Evolutionary conservation across 2,113 vertebrate species (phyloP), one percentile per base, ranked within the genome.

Genomic region (Athene noctua): DNA sequence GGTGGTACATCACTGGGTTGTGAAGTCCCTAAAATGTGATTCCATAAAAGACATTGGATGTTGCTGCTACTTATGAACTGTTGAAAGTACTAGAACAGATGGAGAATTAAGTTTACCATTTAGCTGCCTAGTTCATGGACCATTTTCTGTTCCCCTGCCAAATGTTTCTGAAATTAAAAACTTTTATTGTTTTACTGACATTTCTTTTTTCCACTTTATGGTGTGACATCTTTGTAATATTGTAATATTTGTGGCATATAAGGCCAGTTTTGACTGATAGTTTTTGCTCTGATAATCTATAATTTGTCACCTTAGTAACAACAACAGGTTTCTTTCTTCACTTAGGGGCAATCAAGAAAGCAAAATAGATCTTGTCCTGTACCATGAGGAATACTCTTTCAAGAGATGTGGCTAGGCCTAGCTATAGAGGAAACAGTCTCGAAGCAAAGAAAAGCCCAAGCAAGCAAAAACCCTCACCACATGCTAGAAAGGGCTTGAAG

Each of bases 71-170:
- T 92, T 54, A 71, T 46, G 66, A 88, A 80, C 51, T 88, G 42
- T 70, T 88, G 20, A 18, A 90, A 86, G 46, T 77, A 72, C 75
- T 36, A 36, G 63, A 94, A 80, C 77, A 95, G 87, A 84, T 80
- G 92, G 68, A 85, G 67, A 77, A 73, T 86, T 70, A 80, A 67
- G 52, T 65, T 96, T 88, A 80, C 83, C 83, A 49, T 62, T 94
- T 91, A 73, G 67, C 86, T 95, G 59, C 54, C 75, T 86, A 27
- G 18, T 52, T 58, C 72, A 49, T 46, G 54, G 67, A 83, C 6
- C 0, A 11, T 77, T 70, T 83, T 68, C 71, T 55, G 15, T 57
- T 79, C 26, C 15, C 44, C 6, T 1, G 2, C 18, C 36, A 59
- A 90, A 52, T 5, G 80, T 26, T 54, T 88, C 30, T 52, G 18